phyloP scores from a whole-genome alignment of 1,140 invertebrate species.

The Lucilia sericata region DNA sequence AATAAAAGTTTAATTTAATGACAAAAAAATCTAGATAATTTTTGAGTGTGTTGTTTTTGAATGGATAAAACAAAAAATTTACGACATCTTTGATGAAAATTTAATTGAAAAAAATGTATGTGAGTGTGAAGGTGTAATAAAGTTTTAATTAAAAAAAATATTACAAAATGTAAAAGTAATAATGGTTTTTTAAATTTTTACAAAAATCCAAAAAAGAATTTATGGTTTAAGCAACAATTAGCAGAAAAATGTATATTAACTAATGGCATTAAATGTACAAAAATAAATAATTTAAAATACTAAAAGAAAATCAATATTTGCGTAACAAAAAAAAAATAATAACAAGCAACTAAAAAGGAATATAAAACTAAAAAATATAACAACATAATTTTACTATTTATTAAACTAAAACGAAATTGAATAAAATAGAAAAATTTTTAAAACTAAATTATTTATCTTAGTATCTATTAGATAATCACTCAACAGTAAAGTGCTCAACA shows the following conservation, averaged over 20 bases:
- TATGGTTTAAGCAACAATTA: too few relatives aligned
- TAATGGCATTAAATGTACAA: background rate
- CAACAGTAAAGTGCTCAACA: background rate
- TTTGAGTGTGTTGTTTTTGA: background rate
- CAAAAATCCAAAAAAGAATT: background rate
- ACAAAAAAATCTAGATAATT: conserved; percentile 16
- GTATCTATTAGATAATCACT: conserved; percentile 21
- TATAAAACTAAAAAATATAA: background rate
- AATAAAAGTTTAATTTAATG: background rate
- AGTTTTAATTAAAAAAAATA: too few relatives aligned
- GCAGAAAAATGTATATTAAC: background rate
- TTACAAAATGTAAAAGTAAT: background rate
- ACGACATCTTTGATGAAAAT: background rate
- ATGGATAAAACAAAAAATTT: background rate
- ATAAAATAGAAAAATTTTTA: background rate
- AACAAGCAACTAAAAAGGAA: background rate
- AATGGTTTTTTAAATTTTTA: background rate
- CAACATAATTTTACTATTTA: background rate
- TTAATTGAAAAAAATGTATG: background rate
- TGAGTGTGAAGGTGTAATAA: background rate
- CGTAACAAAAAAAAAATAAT: conserved; percentile 29
- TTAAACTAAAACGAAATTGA: background rate
- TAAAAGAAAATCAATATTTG: conserved; percentile 39
- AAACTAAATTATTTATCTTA: background rate
- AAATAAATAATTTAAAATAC: background rate